Evolutionary conservation across 2,113 vertebrate species (phyloP).

Genomic region (Mesembrinibis cayennensis): DNA sequence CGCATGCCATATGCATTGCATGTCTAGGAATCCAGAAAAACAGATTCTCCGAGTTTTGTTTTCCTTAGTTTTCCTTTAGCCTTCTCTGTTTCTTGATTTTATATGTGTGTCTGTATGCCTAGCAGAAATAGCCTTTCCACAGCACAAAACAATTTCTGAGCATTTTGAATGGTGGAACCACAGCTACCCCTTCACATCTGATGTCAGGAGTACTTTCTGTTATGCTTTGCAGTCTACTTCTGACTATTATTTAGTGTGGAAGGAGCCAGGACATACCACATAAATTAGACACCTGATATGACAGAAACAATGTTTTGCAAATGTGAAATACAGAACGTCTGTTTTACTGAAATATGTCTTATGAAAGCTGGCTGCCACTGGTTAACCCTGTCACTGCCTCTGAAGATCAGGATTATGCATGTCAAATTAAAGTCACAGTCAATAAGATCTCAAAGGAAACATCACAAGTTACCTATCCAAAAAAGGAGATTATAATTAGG

Average conservation of each 20-base stretch:
- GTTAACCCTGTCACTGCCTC: not conserved
- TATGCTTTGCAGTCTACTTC: not conserved
- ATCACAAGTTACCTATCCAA: not conserved
- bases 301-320: not conserved
- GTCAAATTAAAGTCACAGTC: not conserved
- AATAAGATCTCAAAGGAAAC: not conserved
- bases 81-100: not conserved
- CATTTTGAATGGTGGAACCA: not conserved
- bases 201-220: not conserved
- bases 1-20: fast-evolving
- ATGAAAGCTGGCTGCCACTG: not conserved
- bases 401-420: not conserved
- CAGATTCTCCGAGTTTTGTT: not conserved
- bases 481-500: not conserved
- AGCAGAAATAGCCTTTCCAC: not conserved
- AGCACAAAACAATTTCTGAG: not conserved
- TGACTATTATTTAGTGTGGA: not conserved
- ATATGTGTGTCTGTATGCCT: not conserved
- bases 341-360: not conserved
- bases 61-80: not conserved
- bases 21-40: not conserved
- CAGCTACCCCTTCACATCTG: not conserved
- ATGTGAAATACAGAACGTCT: not conserved
- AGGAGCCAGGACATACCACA: not conserved
- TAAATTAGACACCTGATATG: not conserved